A percentile compares a stretch with the other conserved stretches of the same genome.
These are phyloP conservation scores for Otolemur garnettii DNA, from an alignment of 2,113 vertebrate genomes.

Conservation along the genomic window DNA sequence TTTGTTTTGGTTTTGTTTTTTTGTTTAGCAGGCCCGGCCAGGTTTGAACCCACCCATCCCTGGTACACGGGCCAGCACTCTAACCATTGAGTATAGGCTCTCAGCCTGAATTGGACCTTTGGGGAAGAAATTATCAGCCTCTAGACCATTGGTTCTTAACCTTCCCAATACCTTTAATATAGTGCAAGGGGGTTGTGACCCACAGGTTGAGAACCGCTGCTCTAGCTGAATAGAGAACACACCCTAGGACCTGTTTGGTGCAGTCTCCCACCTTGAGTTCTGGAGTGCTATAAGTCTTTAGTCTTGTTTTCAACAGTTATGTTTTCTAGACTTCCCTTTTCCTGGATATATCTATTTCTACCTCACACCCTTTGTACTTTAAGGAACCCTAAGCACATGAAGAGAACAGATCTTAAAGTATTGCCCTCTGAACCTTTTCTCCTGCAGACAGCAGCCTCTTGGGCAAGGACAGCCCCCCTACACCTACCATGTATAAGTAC, in stretches of 20 bases:
- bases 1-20: too few species aligned
- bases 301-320: conserved; percentile 6
- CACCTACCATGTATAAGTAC: conserved; percentile 98
- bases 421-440: background rate
- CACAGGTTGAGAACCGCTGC: too few species aligned
- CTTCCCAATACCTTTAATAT: too few species aligned
- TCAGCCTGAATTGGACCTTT: background rate
- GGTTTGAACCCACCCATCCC: too few species aligned
- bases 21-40: too few species aligned
- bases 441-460: conserved; percentile 93
- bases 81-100: too few species aligned
- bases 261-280: background rate
- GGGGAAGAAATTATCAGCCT: background rate
- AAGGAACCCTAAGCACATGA: background rate
- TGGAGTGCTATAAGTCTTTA: background rate
- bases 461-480: conserved; percentile 92
- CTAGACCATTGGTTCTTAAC: background rate
- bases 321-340: background rate
- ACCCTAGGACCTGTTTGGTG: background rate
- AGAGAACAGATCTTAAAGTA: background rate
- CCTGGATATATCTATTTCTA: background rate
- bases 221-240: background rate
- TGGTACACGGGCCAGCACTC: too few species aligned
- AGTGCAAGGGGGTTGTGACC: too few species aligned
- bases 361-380: background rate